Conservation (phyloP, 2,888 invertebrate species). For the Cephalotes varians region DNA sequence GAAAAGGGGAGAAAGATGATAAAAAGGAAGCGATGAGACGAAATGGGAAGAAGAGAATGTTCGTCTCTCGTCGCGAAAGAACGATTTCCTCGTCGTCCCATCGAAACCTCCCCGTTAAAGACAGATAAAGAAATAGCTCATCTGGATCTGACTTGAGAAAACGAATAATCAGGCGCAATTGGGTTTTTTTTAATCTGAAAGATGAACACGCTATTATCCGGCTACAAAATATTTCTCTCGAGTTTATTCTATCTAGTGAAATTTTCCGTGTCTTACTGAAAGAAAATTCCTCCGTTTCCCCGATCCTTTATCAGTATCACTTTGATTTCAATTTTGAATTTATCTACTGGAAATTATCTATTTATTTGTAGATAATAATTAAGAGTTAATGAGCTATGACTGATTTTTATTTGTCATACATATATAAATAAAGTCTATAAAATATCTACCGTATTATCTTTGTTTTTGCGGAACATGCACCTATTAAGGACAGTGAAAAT, state of each 20-base stretch:
- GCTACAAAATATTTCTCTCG: neutral
- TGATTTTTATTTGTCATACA: neutral
- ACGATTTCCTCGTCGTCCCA: slow-evolving; percentile 19
- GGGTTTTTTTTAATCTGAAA: neutral
- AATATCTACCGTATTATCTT: slow-evolving; percentile 24
- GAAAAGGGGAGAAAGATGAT: slow-evolving; percentile 5
- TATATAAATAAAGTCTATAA: neutral
- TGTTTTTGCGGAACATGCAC: neutral
- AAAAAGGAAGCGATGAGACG: neutral
- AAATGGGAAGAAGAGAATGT: slow-evolving; percentile 3
- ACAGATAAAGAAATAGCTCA: slow-evolving; percentile 5
- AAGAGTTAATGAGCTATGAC: neutral
- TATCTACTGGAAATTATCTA: neutral
- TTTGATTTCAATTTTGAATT: neutral
- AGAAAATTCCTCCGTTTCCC: neutral
- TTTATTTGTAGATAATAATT: slow-evolving; percentile 6
- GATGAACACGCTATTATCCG: neutral
- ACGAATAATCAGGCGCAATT: slow-evolving; percentile 21
- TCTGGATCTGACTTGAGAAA: slow-evolving; percentile 15
- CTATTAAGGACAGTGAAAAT: slow-evolving; percentile 48
- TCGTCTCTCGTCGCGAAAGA: slow-evolving; percentile 18
- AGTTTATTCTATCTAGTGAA: neutral
- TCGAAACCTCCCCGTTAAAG: slow-evolving; percentile 7
- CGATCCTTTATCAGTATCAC: neutral
- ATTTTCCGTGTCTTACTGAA: neutral